phyloP scores from a whole-genome alignment of 1,140 invertebrate species.

The Cyphomyrmex costatus region DNA sequence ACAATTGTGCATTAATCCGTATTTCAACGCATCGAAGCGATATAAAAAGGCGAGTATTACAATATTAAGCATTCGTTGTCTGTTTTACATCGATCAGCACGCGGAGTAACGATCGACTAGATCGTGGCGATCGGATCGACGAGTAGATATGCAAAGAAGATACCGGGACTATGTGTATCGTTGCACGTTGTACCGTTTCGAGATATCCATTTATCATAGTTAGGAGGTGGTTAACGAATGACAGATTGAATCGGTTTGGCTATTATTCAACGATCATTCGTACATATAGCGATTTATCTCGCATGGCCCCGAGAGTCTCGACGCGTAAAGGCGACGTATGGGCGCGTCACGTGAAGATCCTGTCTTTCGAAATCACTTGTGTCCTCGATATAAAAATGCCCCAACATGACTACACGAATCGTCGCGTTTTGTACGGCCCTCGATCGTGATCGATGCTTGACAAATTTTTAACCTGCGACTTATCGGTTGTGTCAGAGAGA shows the following conservation, averaged over 20 bases:
- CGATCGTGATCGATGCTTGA: slow-evolving; percentile 49
- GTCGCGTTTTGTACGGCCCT: slow-evolving; percentile 4
- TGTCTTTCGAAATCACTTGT: slow-evolving; percentile 50
- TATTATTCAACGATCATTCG: slow-evolving; percentile 79
- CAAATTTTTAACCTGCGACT: slow-evolving; percentile 45
- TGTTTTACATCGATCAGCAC: slow-evolving; percentile 61
- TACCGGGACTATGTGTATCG: slow-evolving; percentile 51
- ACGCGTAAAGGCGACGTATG: slow-evolving; percentile 22
- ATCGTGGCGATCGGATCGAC: slow-evolving; percentile 45
- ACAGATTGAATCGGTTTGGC: slow-evolving; percentile 77
- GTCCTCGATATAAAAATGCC: slow-evolving; percentile 26
- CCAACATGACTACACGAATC: slow-evolving; percentile 42
- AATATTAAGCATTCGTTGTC: slow-evolving; percentile 67
- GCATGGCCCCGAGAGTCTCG: neutral
- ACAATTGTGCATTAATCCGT: neutral
- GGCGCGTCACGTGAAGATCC: slow-evolving; percentile 41
- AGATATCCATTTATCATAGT: slow-evolving; percentile 75
- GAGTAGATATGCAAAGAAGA: slow-evolving; percentile 56
- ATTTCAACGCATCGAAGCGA: neutral
- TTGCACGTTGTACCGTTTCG: slow-evolving; percentile 34
- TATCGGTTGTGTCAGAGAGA: slow-evolving; percentile 15
- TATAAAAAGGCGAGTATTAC: slow-evolving; percentile 34
- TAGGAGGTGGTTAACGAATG: slow-evolving; percentile 77
- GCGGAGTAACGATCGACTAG: slow-evolving; percentile 23
- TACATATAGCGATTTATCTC: slow-evolving; percentile 71